phyloP scores from a whole-genome alignment of 2,797 vertebrate genomes.

The Manis crassicaudata region DNA sequence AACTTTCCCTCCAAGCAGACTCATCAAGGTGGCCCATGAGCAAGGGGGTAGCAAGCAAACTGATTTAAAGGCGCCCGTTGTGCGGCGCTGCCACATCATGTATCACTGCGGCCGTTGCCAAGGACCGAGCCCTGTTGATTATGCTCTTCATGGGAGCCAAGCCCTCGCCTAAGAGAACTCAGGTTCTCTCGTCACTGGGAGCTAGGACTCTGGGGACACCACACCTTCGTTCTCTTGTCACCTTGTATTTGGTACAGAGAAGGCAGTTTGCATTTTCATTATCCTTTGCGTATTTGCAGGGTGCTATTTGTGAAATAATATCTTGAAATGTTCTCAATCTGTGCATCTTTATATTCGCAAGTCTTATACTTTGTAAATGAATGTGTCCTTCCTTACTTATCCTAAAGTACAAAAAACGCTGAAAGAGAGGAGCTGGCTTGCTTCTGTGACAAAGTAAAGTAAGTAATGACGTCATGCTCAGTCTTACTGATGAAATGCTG shows the following conservation, averaged over 20 bases:
- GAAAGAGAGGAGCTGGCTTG: too few species aligned
- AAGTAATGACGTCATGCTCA: background rate
- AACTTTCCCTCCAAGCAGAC: background rate
- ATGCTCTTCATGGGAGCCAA: background rate
- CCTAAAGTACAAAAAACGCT: background rate
- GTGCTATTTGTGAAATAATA: background rate
- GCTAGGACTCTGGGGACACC: background rate
- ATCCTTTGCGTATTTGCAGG: background rate
- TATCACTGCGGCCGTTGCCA: background rate
- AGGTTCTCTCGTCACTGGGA: background rate
- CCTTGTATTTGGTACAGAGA: background rate
- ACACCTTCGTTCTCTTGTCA: background rate
- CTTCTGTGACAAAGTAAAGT: background rate
- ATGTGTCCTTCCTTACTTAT: too few species aligned
- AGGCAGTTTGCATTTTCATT: background rate
- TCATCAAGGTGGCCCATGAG: background rate
- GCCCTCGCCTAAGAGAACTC: background rate
- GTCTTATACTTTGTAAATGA: background rate
- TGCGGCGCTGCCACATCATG: rapidly evolving
- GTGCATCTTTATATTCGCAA: background rate
- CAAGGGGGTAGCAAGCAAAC: background rate
- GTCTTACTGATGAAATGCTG: background rate
- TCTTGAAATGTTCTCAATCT: background rate
- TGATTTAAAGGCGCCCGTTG: background rate
- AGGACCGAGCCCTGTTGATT: background rate